Conservation (phyloP, 2,113 vertebrate genomes). For the Leptobrachium leishanense region DNA sequence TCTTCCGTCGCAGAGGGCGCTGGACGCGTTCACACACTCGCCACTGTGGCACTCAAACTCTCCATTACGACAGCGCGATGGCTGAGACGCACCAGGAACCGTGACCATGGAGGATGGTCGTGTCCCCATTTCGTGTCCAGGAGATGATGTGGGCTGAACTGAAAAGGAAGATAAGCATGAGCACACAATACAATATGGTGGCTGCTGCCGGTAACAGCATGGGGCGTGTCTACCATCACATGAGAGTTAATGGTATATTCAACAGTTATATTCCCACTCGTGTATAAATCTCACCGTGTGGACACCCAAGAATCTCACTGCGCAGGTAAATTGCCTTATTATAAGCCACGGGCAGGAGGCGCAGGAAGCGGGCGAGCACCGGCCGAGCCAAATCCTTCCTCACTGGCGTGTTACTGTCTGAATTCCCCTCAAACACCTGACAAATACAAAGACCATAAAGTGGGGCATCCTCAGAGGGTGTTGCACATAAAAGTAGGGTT, state of each 20-base stretch:
- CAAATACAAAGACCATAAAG: background rate
- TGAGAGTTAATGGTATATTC: too few species aligned
- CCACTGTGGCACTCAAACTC: slow-evolving; percentile 50
- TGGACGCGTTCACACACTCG: slow-evolving; percentile 37
- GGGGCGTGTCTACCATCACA: too few species aligned
- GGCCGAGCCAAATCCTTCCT: slow-evolving; percentile 65
- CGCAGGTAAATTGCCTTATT: slow-evolving; percentile 72
- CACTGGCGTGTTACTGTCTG: slow-evolving; percentile 65
- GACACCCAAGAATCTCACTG: slow-evolving; percentile 73
- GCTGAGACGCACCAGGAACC: background rate
- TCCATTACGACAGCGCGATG: slow-evolving; percentile 25
- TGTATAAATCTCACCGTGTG: slow-evolving; percentile 59
- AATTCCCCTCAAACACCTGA: slow-evolving; percentile 73
- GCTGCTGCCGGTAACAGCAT: too few species aligned
- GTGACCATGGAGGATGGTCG: background rate
- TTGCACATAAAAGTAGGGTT: too few species aligned
- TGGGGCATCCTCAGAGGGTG: too few species aligned
- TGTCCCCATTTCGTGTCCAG: background rate
- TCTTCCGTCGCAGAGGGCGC: background rate
- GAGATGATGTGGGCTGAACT: background rate
- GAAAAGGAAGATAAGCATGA: background rate
- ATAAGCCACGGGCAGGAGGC: slow-evolving; percentile 70
- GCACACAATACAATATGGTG: too few species aligned
- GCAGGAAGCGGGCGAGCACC: slow-evolving; percentile 70
- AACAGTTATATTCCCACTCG: too few species aligned